A percentile compares a stretch with the other conserved stretches of the same genome.
Conservation (phyloP, 2,113 vertebrate genomes). For the Odocoileus hemionus region DNA sequence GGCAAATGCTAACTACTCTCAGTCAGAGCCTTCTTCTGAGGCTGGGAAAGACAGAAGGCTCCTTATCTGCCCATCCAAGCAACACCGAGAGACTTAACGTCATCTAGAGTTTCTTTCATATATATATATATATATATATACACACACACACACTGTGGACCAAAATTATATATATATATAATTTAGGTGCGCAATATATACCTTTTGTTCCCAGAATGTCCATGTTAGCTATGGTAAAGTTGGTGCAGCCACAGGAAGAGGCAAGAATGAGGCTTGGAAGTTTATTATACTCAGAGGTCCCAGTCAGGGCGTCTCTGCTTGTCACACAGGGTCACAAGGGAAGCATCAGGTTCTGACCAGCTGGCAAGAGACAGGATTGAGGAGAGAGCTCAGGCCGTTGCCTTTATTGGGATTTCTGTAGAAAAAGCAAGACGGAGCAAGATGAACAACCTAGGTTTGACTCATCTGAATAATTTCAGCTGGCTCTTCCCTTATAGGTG, state of each 20-base stretch:
- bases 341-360: not conserved
- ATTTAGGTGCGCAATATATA: not conserved
- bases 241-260: not conserved
- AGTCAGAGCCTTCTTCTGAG: not conserved
- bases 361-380: not conserved
- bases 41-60: not conserved
- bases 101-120: too few relatives aligned
- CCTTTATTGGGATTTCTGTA: not conserved
- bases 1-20: not conserved
- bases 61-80: fast-evolving
- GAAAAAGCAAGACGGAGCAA: not conserved
- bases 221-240: not conserved
- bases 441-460: not conserved
- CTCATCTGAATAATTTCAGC: not conserved
- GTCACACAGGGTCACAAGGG: not conserved
- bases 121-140: too few relatives aligned
- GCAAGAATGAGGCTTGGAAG: not conserved
- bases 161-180: not conserved
- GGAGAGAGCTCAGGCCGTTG: not conserved
- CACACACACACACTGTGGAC: too few relatives aligned
- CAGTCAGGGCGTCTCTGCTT: not conserved
- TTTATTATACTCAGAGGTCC: not conserved
- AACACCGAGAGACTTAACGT: not conserved
- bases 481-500: not conserved
- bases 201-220: not conserved